Base-by-base conservation (phyloP, 2,797 vertebrate genomes). In the Atherinosoma microstoma region DNA sequence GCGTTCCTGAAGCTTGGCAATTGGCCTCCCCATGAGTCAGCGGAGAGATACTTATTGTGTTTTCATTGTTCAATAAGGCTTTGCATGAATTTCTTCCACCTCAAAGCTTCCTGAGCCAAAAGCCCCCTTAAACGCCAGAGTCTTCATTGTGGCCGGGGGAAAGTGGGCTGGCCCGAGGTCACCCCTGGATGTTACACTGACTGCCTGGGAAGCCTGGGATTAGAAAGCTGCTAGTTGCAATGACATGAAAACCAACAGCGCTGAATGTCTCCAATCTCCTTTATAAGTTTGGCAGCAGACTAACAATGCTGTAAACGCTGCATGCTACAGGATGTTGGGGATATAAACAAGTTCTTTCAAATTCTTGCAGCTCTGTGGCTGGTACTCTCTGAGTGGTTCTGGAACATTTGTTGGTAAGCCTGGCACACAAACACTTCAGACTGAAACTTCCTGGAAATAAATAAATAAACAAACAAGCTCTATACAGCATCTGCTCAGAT, bases 401-500 rank as follows among this genome's bases (percentile, higher is more conserved):
- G 70, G 56, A 84, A 74, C 62, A 74, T 79, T 89, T 68, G 69
- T 81, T 75, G 73, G 74, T 77, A 86, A 65, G 64, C 62, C 68
- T 83, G 82, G 75, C 82, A 64, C 49, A 49, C 75, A 84, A 70
- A 88, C 78, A 83, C 83, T 84, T 84, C 75, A 79, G 59, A 68
- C 75, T 73, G 79, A 85, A 90, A 89, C 76, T 84, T 90, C 69
- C 76, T 76, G 84, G 77, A 89, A 87, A 90, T 82, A 90, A 91
- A 90, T 82, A 91, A 91, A 90, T 82, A 91, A 91, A 92, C 82
- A 92, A 91, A 84, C 78, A 11, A 75, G 71, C 85, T 88, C 77
- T 84, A 78, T 78, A 83, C 84, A 89, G 90, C 90, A 91, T 90
- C 90, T 92, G 92, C 85, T 91, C 79, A 66, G 67, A 91, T 92